Conservation (phyloP, 2,797 vertebrate genomes). For the Hipposideros larvatus region DNA sequence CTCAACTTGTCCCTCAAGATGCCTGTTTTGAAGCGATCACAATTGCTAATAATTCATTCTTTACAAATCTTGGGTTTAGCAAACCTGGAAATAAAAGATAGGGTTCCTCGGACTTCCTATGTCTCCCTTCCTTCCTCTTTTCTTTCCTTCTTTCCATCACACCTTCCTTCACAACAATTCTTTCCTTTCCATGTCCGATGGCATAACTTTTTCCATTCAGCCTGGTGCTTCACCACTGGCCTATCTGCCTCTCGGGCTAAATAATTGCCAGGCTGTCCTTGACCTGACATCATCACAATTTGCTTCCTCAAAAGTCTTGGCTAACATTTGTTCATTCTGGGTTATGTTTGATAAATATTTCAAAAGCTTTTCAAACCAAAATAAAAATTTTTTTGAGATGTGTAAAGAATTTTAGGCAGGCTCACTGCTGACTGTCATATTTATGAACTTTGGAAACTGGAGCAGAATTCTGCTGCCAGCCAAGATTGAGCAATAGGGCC, state of each 20-base stretch:
- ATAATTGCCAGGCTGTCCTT: neutral
- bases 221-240: neutral
- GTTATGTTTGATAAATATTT: neutral
- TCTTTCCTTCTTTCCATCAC: neutral
- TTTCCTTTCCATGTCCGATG: neutral
- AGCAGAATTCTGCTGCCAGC: neutral
- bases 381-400: neutral
- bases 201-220: neutral
- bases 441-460: neutral
- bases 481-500: neutral
- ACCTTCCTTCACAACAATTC: neutral
- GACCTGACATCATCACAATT: neutral
- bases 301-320: neutral
- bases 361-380: neutral
- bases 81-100: neutral
- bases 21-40: neutral
- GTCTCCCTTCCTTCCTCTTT: neutral
- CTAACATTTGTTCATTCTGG: conserved; percentile 1
- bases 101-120: neutral
- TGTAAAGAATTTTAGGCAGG: neutral
- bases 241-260: neutral
- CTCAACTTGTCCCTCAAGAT: neutral
- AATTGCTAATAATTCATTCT: neutral
- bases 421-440: neutral
- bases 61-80: neutral